Conservation (phyloP, 2,888 invertebrate genomes). For the Ernsta delagoae region DNA sequence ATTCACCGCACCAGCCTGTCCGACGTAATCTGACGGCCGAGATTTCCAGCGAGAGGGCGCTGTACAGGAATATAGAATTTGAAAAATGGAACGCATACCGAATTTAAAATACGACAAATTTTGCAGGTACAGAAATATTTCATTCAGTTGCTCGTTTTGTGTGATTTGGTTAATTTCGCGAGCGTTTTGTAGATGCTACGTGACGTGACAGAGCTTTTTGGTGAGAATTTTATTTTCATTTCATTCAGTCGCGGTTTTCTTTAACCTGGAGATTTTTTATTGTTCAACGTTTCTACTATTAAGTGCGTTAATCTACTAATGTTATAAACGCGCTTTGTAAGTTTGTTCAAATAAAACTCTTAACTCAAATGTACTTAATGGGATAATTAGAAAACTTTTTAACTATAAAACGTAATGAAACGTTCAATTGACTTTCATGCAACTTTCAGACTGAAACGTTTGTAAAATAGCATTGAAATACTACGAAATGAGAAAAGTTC, state of each 20-base stretch:
- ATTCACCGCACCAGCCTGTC: conserved; percentile 18
- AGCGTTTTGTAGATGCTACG: background rate
- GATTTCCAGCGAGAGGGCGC: conserved; percentile 36
- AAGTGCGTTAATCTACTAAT: no score
- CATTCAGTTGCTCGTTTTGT: conserved; percentile 9
- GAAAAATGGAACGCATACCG: conserved; percentile 38
- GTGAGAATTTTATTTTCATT: background rate
- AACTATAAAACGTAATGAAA: no score
- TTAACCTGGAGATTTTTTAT: no score
- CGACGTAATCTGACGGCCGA: conserved; percentile 34
- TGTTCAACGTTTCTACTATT: no score
- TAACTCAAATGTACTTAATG: no score
- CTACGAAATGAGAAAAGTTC: background rate
- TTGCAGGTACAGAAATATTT: conserved; percentile 28
- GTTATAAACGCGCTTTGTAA: no score
- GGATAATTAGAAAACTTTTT: no score
- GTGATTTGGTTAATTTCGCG: conserved; percentile 3
- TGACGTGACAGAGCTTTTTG: background rate
- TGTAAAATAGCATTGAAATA: background rate
- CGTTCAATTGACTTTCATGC: no score
- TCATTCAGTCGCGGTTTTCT: background rate
- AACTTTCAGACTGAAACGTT: no score
- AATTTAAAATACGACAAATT: conserved; percentile 37
- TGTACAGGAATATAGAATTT: conserved; percentile 38
- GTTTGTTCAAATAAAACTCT: no score